Base-by-base conservation (phyloP, 2,113 vertebrate genomes). In the Sterrhoptilus dennistouni region DNA sequence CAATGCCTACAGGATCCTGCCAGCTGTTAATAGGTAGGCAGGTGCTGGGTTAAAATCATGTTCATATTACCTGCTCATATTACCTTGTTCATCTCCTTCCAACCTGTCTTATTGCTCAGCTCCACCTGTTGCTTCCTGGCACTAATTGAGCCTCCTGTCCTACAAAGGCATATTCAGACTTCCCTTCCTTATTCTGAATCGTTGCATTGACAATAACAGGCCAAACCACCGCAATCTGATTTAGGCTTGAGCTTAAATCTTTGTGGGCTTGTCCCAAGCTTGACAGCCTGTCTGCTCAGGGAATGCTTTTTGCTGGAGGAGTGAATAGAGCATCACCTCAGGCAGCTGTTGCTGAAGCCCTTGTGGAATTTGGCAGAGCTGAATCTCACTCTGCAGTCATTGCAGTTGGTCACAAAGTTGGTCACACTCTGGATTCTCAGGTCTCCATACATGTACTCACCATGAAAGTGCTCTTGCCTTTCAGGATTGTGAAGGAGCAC, bases 111-210 rank as follows among this genome's bases (percentile, higher is more conserved):
- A 85, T 57, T 79, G 31, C 92, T 93, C 57, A 2, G 12, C 38
- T 78, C 92, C 96, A 97, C 90, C 93, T 97, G 96, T 95, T 96
- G 56, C 76, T 87, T 90, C 84, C 76, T 71, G 86, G 72, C 61
- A 72, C 65, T 96, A 96, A 95, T 83, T 92, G 76, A 78, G 38
- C 33, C 49, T 50, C 24, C 42, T 12, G 6, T 38, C 45, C 76
- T 71, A 81, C 72, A 95, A 87, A 95, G 56, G 47, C 60, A 12
- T 69, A 88, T 91, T 77, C 56, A 40, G 82, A 38, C 53, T 53
- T 61, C 14, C 19, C 54, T 75, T 81, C 65, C 35, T 90, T 66
- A 74, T 77, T 90, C 68, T 92, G 76, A 71, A 75, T 75, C 12
- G 1, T 54, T 75, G 74, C 28, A 9, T 6, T 53, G 68, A 42